phyloP scores from a whole-genome alignment of 2,888 invertebrate genomes.

The Panopea generosa region DNA sequence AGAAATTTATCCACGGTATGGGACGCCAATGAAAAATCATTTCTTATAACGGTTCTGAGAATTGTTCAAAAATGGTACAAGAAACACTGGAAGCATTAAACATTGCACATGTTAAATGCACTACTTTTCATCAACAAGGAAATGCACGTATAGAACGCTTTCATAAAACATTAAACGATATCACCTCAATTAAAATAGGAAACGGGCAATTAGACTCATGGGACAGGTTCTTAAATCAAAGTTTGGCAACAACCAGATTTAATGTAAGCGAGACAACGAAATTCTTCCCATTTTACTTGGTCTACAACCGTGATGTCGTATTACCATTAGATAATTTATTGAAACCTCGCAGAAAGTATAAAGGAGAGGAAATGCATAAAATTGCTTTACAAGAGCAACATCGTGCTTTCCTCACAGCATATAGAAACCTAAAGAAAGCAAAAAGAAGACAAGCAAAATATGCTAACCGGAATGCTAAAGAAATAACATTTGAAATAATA shows the following conservation, averaged over 20 bases:
- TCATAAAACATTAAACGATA: slow-evolving; percentile 35
- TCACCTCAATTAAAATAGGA: slow-evolving; percentile 29
- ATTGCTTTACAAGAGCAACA: slow-evolving; percentile 52
- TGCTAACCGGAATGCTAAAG: slow-evolving; percentile 39
- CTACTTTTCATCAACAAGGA: too few species aligned
- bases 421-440: slow-evolving; percentile 33
- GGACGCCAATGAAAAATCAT: too few species aligned
- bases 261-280: slow-evolving; percentile 40
- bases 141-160: too few species aligned
- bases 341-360: slow-evolving; percentile 43
- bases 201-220: slow-evolving; percentile 30
- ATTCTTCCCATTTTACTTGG: slow-evolving; percentile 46
- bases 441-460: slow-evolving; percentile 48
- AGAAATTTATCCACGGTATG: too few species aligned
- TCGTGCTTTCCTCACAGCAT: slow-evolving; percentile 36
- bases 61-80: too few species aligned
- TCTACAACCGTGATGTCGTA: slow-evolving; percentile 56
- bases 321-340: slow-evolving; percentile 55
- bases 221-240: slow-evolving; percentile 52
- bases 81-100: too few species aligned
- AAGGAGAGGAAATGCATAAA: slow-evolving; percentile 53
- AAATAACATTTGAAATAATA: slow-evolving; percentile 7
- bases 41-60: too few species aligned
- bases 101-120: too few species aligned
- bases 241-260: slow-evolving; percentile 42